Conservation (phyloP, 1,140 invertebrate species). For the Pseudomyrmex dendroicus region DNA sequence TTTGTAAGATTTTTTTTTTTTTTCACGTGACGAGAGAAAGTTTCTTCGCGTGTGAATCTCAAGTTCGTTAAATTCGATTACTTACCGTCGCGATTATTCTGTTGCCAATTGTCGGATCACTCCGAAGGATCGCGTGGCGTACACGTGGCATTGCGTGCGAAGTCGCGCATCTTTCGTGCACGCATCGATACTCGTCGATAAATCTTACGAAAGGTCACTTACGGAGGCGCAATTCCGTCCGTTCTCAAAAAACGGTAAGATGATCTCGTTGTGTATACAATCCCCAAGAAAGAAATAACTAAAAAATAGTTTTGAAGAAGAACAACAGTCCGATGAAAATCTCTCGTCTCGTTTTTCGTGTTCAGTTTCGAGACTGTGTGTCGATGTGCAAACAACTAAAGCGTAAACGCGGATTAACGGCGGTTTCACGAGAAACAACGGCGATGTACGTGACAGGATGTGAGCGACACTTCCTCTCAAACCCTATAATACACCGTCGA, state of each 20-base stretch:
- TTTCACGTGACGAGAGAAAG: no score
- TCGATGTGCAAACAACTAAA: constrained; percentile 44
- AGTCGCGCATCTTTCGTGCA: constrained; percentile 66
- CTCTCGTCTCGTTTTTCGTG: background rate
- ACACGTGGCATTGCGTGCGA: constrained; percentile 70
- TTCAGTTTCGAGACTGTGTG: background rate
- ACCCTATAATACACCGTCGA: constrained; percentile 75
- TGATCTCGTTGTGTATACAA: constrained; percentile 25
- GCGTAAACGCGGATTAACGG: constrained; percentile 62
- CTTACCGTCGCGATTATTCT: background rate
- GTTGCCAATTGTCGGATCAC: background rate
- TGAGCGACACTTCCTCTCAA: constrained; percentile 82
- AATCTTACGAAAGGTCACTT: background rate
- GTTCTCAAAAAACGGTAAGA: background rate
- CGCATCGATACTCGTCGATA: constrained; percentile 57
- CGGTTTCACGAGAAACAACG: constrained; percentile 30
- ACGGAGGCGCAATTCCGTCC: constrained; percentile 18
- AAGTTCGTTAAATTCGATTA: constrained; percentile 10
- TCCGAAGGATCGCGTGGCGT: constrained; percentile 71
- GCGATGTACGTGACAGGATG: constrained; percentile 77
- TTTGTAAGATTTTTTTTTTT: no score
- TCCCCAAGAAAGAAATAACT: background rate
- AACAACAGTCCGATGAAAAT: constrained; percentile 13
- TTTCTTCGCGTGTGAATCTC: no score
- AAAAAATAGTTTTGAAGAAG: background rate